Evolutionary conservation across 2,888 invertebrate genomes (phyloP).

Genomic region (Synanthedon myopaeformis): DNA sequence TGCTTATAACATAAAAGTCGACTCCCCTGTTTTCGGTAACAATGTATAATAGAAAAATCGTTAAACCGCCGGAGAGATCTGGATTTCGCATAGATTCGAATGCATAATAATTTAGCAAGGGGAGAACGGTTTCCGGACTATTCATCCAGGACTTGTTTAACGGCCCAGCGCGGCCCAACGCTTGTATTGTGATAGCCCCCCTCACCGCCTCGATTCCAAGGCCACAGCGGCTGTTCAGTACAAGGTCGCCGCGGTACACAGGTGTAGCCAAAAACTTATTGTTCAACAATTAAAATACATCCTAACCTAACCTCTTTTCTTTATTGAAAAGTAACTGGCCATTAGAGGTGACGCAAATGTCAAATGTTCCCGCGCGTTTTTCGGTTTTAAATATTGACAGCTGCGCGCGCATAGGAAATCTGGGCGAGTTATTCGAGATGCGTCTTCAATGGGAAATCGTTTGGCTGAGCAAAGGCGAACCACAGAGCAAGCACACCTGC

Average conservation of each 20-base stretch:
- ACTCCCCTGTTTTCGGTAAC: neutral
- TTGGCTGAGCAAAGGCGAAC: slow-evolving; percentile 6
- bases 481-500: slow-evolving; percentile 27
- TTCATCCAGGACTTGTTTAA: slow-evolving; percentile 26
- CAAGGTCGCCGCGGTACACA: slow-evolving; percentile 24
- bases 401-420: slow-evolving; percentile 22
- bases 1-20: neutral
- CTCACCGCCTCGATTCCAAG: slow-evolving; percentile 12
- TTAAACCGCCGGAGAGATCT: slow-evolving; percentile 10
- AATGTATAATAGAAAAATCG: slow-evolving; percentile 4
- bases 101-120: slow-evolving; percentile 11
- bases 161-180: slow-evolving; percentile 17
- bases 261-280: slow-evolving; percentile 2
- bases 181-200: slow-evolving; percentile 10
- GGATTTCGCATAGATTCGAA: slow-evolving; percentile 11
- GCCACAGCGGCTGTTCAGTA: slow-evolving; percentile 8
- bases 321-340: neutral
- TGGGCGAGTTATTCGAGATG: slow-evolving; percentile 4
- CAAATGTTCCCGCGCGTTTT: neutral
- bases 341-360: neutral
- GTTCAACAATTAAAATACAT: neutral
- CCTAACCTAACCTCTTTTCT: neutral
- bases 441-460: slow-evolving; percentile 10
- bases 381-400: slow-evolving; percentile 12
- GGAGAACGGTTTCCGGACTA: slow-evolving; percentile 24